phyloP scores from a whole-genome alignment of 2,797 vertebrate species.

The Pangasius krempfi region DNA sequence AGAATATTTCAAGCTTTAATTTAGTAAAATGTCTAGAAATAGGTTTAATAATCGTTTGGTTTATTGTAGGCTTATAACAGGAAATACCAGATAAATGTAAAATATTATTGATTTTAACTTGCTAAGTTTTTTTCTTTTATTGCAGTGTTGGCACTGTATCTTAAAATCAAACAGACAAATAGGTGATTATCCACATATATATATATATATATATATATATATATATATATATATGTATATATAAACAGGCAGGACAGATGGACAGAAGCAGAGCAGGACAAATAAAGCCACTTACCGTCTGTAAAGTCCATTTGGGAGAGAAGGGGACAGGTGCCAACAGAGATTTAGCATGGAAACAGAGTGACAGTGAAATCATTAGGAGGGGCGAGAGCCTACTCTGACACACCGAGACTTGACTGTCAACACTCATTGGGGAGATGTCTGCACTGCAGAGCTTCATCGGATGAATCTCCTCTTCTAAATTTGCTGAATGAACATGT shows the following conservation, averaged over 20 bases:
- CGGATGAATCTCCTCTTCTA: constrained; percentile 14
- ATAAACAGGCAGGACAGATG: constrained; percentile 40
- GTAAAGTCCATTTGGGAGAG: constrained; percentile 68
- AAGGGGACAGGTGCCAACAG: constrained; percentile 71
- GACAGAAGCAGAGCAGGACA: constrained; percentile 60
- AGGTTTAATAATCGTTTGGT: not conserved
- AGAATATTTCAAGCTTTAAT: not conserved
- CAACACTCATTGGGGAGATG: constrained; percentile 44
- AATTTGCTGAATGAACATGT: constrained; percentile 7
- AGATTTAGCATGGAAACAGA: constrained; percentile 73
- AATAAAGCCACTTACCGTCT: constrained; percentile 83
- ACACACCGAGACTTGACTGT: constrained; percentile 48
- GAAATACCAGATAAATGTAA: not conserved
- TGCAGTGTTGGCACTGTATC: not conserved
- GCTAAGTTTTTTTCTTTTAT: not conserved
- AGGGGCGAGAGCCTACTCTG: constrained; percentile 51
- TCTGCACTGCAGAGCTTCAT: constrained; percentile 31
- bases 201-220: constrained; percentile 6
- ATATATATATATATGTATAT: constrained; percentile 9
- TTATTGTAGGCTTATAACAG: not conserved
- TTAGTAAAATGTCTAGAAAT: not conserved
- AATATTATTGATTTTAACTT: not conserved
- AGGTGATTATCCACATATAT: constrained; percentile 38
- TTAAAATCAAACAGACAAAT: constrained; percentile 48
- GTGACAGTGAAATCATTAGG: constrained; percentile 58